phyloP scores from a whole-genome alignment of 2,113 vertebrate species.

The Machaerirhynchus nigripectus region DNA sequence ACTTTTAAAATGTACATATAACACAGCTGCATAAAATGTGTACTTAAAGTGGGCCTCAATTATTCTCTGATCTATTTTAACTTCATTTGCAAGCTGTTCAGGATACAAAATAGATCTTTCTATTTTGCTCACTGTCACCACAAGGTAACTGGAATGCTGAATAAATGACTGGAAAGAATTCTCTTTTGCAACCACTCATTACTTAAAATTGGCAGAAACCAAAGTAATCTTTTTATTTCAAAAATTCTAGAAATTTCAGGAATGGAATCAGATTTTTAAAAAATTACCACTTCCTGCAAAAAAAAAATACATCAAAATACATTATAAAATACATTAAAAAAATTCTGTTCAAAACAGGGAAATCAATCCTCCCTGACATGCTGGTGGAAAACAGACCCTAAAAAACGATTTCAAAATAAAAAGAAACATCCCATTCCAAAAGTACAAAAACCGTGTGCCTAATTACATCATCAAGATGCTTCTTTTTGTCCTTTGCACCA shows the following conservation, averaged over 20 bases:
- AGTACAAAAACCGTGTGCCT: background rate
- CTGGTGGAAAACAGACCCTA: background rate
- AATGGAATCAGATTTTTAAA: background rate
- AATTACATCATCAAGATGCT: background rate
- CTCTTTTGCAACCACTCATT: background rate
- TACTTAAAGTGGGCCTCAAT: background rate
- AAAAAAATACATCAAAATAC: background rate
- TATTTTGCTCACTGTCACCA: background rate
- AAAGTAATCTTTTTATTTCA: background rate
- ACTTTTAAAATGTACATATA: background rate
- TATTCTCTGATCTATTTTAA: background rate
- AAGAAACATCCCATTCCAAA: background rate
- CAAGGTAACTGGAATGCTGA: background rate
- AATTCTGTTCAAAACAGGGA: background rate
- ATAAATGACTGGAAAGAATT: background rate
- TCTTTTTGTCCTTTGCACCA: background rate
- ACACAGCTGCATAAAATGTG: background rate
- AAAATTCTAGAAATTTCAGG: background rate
- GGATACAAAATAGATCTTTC: background rate
- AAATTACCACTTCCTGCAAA: background rate
- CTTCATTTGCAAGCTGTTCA: background rate
- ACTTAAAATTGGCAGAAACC: background rate
- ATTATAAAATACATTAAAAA: background rate
- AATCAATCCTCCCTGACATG: background rate
- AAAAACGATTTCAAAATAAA: background rate